Evolutionary conservation across 2,797 vertebrate genomes (phyloP).

Genomic region (Acestrorhynchus altus): DNA sequence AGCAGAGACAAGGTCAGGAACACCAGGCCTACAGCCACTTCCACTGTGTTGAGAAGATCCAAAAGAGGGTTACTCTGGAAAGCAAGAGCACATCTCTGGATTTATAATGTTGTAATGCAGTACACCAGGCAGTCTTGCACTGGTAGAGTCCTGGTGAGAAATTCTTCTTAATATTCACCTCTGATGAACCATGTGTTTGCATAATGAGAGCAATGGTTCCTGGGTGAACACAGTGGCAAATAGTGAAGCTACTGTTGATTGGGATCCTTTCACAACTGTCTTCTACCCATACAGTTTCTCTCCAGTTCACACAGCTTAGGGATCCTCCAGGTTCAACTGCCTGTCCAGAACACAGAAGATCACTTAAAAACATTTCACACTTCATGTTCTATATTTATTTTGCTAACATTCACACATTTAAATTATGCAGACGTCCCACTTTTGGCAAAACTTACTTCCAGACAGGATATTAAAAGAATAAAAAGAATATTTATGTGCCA

Average conservation of each 20-base stretch:
- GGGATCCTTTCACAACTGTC: neutral
- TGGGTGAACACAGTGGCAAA: constrained; percentile 24
- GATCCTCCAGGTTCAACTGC: neutral
- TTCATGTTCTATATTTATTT: too few relatives aligned
- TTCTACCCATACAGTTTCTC: neutral
- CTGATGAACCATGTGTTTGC: neutral
- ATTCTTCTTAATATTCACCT: constrained; percentile 1
- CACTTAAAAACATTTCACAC: neutral
- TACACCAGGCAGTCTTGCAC: too few relatives aligned
- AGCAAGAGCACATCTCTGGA: neutral
- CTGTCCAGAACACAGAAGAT: neutral
- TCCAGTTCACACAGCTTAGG: constrained; percentile 22
- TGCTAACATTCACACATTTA: too few relatives aligned
- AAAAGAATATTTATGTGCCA: too few relatives aligned
- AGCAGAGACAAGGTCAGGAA: neutral
- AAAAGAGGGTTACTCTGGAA: constrained; percentile 27
- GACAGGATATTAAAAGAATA: too few relatives aligned
- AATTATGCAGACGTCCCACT: too few relatives aligned
- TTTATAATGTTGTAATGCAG: too few relatives aligned
- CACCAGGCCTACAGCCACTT: neutral
- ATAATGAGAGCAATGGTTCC: constrained; percentile 43
- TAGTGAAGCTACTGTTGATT: neutral
- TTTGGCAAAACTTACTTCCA: too few relatives aligned
- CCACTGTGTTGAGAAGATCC: neutral
- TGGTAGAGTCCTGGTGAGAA: too few relatives aligned